Conservation (phyloP, 2,888 invertebrate genomes). For the Callosobruchus maculatus region DNA sequence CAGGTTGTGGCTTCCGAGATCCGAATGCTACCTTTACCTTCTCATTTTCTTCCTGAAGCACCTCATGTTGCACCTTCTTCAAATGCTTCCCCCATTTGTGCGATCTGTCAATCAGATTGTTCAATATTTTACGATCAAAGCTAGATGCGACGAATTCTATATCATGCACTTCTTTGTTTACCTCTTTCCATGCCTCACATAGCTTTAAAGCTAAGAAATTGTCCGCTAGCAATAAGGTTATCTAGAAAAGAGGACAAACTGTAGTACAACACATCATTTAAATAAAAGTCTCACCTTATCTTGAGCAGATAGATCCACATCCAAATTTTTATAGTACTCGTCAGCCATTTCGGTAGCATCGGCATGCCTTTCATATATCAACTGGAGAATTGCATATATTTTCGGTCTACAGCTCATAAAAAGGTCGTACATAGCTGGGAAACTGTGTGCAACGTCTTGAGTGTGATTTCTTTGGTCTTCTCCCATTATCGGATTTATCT, state of each 20-base stretch:
- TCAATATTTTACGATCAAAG: slow-evolving; percentile 43
- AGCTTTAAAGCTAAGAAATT: slow-evolving; percentile 49
- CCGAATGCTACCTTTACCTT: no score
- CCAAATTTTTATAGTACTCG: slow-evolving; percentile 44
- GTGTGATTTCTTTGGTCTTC: slow-evolving; percentile 42
- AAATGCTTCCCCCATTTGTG: slow-evolving; percentile 42
- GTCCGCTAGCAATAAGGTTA: slow-evolving; percentile 47
- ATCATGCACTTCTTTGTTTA: slow-evolving; percentile 41
- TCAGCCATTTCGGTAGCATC: slow-evolving; percentile 39
- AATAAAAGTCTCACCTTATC: slow-evolving; percentile 47
- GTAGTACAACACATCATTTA: no score
- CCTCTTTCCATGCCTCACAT: slow-evolving; percentile 50
- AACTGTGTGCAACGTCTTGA: slow-evolving; percentile 31
- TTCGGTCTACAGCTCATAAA: slow-evolving; percentile 49
- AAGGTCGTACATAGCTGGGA: slow-evolving; percentile 44
- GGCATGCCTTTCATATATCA: slow-evolving; percentile 39
- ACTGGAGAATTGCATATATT: slow-evolving; percentile 48
- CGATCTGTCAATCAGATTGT: slow-evolving; percentile 40
- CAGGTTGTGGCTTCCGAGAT: no score
- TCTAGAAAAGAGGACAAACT: slow-evolving; percentile 33
- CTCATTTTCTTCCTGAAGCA: slow-evolving; percentile 31
- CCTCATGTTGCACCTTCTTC: slow-evolving; percentile 38
- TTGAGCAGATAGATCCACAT: slow-evolving; percentile 34
- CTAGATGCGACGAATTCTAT: slow-evolving; percentile 41
- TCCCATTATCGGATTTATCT: slow-evolving; percentile 47